Evolutionary conservation across 2,888 invertebrate species (phyloP).

Genomic region (Antheraea assamensis): DNA sequence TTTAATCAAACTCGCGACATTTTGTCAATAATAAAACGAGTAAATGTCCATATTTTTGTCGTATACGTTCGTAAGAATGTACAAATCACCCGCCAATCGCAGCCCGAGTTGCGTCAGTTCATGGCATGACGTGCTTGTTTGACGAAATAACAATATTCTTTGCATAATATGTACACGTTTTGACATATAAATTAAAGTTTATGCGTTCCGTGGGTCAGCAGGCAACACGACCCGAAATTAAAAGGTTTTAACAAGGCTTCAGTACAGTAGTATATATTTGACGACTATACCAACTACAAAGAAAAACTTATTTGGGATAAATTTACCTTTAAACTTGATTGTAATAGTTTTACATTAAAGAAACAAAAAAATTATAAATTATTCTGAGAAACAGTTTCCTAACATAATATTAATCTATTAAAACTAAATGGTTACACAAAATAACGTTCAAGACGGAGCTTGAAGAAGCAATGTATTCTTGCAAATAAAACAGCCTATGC

Average conservation of each 20-base stretch:
- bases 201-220: not conserved
- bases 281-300: no score
- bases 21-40: conserved; percentile 1
- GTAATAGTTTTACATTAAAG: no score
- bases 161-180: conserved; percentile 11
- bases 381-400: no score
- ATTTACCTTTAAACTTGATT: no score
- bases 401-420: not conserved
- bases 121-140: conserved; percentile 7
- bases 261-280: no score
- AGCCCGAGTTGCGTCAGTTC: conserved; percentile 7
- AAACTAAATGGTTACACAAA: not conserved
- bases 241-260: no score
- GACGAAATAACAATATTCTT: conserved; percentile 7
- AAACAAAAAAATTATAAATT: no score
- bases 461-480: not conserved
- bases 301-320: no score
- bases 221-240: not conserved
- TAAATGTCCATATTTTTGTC: conserved; percentile 13
- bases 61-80: conserved; percentile 2
- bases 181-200: conserved; percentile 13
- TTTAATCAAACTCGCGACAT: conserved; percentile 6
- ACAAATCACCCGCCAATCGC: conserved; percentile 7
- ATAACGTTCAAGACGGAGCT: not conserved
- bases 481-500: not conserved